Percentiles rank a stretch among this genome's conserved stretches.
These are phyloP conservation scores for Lathamus discolor DNA, from an alignment of 2,113 vertebrate species.

Conservation along the genomic window DNA sequence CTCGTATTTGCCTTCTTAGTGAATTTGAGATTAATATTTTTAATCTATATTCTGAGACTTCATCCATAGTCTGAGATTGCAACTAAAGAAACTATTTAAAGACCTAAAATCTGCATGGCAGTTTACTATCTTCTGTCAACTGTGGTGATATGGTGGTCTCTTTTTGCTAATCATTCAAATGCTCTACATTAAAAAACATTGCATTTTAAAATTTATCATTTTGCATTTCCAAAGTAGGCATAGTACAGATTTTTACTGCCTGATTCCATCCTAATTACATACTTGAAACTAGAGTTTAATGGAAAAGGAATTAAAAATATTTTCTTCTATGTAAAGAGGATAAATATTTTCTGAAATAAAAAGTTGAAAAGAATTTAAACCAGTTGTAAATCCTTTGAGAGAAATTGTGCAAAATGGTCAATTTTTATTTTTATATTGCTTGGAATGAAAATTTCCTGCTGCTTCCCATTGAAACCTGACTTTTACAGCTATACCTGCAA, in stretches of 20 bases:
- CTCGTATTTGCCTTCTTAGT: background rate
- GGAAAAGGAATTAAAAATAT: background rate
- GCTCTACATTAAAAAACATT: background rate
- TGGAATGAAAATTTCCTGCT: background rate
- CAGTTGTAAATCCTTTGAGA: background rate
- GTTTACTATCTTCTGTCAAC: background rate
- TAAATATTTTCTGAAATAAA: background rate
- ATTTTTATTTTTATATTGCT: background rate
- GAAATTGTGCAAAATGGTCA: background rate
- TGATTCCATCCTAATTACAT: background rate
- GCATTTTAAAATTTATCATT: background rate
- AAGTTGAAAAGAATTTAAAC: background rate
- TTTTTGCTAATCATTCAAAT: background rate
- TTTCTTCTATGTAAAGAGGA: background rate
- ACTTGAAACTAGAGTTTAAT: background rate
- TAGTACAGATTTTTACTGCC: background rate
- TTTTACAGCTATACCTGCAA: background rate
- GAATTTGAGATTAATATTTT: background rate
- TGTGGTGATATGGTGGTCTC: background rate
- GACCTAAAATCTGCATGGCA: background rate
- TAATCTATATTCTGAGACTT: background rate
- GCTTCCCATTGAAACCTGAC: background rate
- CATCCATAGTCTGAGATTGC: background rate
- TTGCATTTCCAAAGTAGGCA: background rate
- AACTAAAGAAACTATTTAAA: background rate